A percentile compares a stretch with the other conserved stretches of the same genome.
Evolutionary conservation across 2,888 invertebrate genomes (phyloP).

Genomic region (Eristalinus sepulchralis): DNA sequence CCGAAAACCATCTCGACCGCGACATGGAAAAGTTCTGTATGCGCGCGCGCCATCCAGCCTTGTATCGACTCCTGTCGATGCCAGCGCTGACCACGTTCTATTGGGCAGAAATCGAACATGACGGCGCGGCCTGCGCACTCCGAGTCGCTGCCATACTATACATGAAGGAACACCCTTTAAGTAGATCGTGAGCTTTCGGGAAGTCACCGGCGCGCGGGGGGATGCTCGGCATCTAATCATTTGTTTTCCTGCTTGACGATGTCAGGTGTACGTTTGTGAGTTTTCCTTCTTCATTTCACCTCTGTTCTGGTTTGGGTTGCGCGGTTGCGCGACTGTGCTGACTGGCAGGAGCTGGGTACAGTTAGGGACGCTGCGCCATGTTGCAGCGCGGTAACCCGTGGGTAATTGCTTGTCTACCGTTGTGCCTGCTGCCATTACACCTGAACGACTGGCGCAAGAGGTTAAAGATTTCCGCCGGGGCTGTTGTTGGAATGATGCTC

Average conservation of each 20-base stretch:
- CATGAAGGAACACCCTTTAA: constrained; percentile 67
- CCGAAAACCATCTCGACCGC: constrained; percentile 67
- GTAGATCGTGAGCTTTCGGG: constrained; percentile 67
- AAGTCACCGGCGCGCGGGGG: background rate
- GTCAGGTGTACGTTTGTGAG: constrained; percentile 61
- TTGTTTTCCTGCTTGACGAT: constrained; percentile 51
- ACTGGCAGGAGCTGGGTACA: constrained; percentile 26
- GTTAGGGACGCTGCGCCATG: constrained; percentile 49
- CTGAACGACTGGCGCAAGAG: constrained; percentile 55
- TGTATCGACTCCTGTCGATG: constrained; percentile 67
- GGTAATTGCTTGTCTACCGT: constrained; percentile 66
- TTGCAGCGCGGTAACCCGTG: constrained; percentile 39
- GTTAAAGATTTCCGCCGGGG: constrained; percentile 64
- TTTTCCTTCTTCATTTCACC: background rate
- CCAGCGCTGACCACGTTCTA: constrained; percentile 66
- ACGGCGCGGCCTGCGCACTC: constrained; percentile 12
- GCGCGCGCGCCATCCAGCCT: constrained; percentile 3
- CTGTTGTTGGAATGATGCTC: constrained; percentile 47
- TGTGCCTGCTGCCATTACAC: constrained; percentile 64
- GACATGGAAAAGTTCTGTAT: constrained; percentile 55
- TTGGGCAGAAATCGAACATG: constrained; percentile 65
- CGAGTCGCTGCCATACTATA: no score
- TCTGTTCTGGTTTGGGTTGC: background rate
- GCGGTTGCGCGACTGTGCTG: background rate
- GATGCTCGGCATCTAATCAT: constrained; percentile 49